Conservation (phyloP, 2,113 vertebrate genomes). For the Hippolais icterina region DNA sequence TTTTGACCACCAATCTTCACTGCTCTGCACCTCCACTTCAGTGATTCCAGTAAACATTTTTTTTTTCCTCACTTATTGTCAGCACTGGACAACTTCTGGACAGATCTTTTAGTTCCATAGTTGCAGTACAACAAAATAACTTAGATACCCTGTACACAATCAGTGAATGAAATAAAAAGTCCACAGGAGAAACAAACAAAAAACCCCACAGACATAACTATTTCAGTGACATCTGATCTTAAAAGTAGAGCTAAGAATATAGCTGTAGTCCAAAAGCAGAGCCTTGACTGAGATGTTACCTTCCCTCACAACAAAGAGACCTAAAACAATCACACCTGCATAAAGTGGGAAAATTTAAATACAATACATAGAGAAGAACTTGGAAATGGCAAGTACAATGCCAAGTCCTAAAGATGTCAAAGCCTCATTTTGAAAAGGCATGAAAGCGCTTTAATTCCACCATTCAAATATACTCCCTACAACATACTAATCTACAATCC, state of each 20-base stretch:
- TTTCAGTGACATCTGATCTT: neutral
- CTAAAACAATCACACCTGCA: neutral
- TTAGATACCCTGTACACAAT: neutral
- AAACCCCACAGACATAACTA: rapidly evolving
- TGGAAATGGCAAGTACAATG: neutral
- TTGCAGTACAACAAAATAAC: neutral
- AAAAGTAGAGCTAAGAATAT: neutral
- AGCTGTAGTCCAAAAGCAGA: neutral
- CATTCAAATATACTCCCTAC: neutral
- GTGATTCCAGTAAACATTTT: neutral
- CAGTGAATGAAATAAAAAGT: neutral
- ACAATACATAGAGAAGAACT: neutral
- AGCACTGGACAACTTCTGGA: neutral
- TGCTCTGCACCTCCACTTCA: neutral
- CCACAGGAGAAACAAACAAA: neutral
- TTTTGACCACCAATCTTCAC: neutral
- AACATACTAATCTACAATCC: neutral
- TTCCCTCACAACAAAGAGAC: neutral
- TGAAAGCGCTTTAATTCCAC: neutral
- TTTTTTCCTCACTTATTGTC: neutral
- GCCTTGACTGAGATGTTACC: neutral
- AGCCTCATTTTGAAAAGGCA: neutral
- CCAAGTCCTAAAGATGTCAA: neutral
- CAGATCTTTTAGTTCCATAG: neutral
- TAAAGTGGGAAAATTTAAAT: neutral